A percentile compares a stretch with the other conserved stretches of the same genome.
Evolutionary conservation across 1,140 invertebrate genomes (phyloP).

Genomic region (Drosophila equinoxialis): DNA sequence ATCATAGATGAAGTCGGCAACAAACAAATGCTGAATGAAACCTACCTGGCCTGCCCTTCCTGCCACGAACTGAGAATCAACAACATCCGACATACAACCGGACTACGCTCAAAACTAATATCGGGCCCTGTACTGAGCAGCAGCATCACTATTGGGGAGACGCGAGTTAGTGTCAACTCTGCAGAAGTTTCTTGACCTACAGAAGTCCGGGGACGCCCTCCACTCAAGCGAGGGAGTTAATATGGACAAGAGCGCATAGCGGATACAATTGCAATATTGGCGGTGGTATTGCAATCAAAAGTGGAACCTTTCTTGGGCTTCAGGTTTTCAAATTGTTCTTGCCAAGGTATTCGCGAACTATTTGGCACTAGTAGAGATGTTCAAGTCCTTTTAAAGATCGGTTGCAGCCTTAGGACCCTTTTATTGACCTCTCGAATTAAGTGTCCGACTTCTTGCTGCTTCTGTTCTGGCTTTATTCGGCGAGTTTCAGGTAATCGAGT

Average conservation of each 20-base stretch:
- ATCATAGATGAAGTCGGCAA: neutral
- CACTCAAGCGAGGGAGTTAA: neutral
- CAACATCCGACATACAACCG: neutral
- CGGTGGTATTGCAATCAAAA: neutral
- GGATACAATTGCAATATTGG: neutral
- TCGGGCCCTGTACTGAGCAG: neutral
- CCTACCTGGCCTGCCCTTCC: neutral
- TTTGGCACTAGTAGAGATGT: too few relatives aligned
- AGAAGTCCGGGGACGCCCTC: neutral
- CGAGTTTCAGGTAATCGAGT: too few relatives aligned
- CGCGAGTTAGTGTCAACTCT: neutral
- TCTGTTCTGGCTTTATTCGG: too few relatives aligned
- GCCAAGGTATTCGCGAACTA: too few relatives aligned
- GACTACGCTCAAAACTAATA: neutral
- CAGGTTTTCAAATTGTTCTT: too few relatives aligned
- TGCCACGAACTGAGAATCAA: neutral
- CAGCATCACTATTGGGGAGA: neutral
- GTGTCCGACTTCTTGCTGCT: too few relatives aligned
- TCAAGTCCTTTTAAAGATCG: too few relatives aligned
- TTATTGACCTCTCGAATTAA: too few relatives aligned
- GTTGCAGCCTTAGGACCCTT: too few relatives aligned
- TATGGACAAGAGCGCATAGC: neutral
- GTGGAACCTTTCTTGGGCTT: too few relatives aligned
- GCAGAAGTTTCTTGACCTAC: neutral
- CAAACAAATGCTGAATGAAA: neutral